phyloP scores from a whole-genome alignment of 2,888 invertebrate genomes.

The Sminthurides aquaticus region DNA sequence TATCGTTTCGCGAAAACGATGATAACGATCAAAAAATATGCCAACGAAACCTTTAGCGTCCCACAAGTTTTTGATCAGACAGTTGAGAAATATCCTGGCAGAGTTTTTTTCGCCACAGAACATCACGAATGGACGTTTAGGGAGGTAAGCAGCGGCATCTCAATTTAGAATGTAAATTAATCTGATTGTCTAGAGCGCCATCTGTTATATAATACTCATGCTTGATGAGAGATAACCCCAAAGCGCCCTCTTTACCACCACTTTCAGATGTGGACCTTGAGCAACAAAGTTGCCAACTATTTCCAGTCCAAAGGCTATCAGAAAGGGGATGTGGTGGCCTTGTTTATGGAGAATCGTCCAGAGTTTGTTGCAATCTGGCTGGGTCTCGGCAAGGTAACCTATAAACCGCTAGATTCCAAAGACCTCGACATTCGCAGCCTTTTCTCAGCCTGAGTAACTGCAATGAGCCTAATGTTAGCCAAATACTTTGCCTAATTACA shows the following conservation, averaged over 20 bases:
- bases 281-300: slow-evolving; percentile 71
- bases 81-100: not conserved
- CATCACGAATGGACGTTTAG: slow-evolving; percentile 18
- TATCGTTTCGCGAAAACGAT: slow-evolving; percentile 5
- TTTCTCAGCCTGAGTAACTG: not conserved
- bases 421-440: not conserved
- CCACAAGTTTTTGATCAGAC: slow-evolving; percentile 13
- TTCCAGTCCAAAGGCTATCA: slow-evolving; percentile 71
- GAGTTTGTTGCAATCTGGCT: slow-evolving; percentile 90
- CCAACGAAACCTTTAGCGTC: not conserved
- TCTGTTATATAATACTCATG: no score
- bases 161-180: not conserved
- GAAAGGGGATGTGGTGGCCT: slow-evolving; percentile 78
- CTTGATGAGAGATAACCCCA: no score
- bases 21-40: not conserved
- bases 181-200: not conserved
- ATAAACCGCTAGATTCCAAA: not conserved
- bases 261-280: slow-evolving; percentile 71
- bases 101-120: slow-evolving; percentile 12
- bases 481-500: not conserved
- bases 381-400: slow-evolving; percentile 58
- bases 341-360: slow-evolving; percentile 85
- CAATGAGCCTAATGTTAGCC: no score
- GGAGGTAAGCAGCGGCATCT: no score
- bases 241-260: not conserved